Evolutionary conservation across 1,140 invertebrate species (phyloP), one percentile per base, ranked within the genome.

Genomic region (Neuroterus valhalla): DNA sequence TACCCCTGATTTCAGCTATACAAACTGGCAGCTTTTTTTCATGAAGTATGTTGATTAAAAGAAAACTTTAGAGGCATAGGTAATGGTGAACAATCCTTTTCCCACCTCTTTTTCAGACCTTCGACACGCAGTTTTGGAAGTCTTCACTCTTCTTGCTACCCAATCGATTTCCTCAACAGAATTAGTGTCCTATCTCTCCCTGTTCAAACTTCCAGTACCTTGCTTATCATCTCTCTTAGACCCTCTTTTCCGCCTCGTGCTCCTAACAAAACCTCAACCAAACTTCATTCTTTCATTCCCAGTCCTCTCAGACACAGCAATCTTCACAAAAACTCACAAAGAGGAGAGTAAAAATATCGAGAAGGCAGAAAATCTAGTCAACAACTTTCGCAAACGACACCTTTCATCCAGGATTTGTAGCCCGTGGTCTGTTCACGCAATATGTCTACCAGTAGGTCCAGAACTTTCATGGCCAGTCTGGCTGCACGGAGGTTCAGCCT

Each of bases 221-320:
- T 91, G 92, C 3, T 76, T 93, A 43, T 81, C 88, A 55, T 80
- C 88, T 23, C 85, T 94, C 50, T 79, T 93, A 12, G 84, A 89
- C 17, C 90, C 92, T 11, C 86, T 94, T 15, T 86, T 85, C 38
- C 90, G 90, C 14, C 80, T 94, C 1, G 89, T 91, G 1, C 71
- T 89, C 11, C 80, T 82, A 5, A 89, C 90, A 17, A 82, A 87
- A 44, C 88, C 89, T 4, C 91, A 91, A 75, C 93, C 93, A 1
- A 92, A 93, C 77, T 92, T 90, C 70, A 91, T 91, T 42, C 82
- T 94, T 3, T 89, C 90, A 5, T 94, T 93, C 80, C 93, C 93
- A 0, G 78, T 87, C 19, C 4, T 68, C 0, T 31, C 26, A 4
- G 72, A 85, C 10, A 4, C 19, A 0, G 78, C 72, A 5, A n/a